Evolutionary conservation across 2,113 vertebrate species (phyloP), one percentile per base, ranked within the genome.

Genomic region (Semnornis frantzii): DNA sequence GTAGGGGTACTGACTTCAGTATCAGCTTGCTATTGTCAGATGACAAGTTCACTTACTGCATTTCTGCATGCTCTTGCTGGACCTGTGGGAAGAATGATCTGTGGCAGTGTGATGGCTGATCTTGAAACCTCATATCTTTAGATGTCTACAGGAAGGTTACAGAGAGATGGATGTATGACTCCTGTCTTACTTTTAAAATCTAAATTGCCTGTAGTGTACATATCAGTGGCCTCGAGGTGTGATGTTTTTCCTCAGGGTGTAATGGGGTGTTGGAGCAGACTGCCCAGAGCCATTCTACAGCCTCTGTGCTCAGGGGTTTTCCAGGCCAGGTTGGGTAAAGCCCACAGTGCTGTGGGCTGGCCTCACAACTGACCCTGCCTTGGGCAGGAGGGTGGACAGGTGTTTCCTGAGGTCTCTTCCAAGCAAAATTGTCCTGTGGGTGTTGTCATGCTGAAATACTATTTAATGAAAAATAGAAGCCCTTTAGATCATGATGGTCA

Each of bases 181-280:
- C 37, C 23, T 52, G 50, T 25, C 50, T 19, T 60, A 82, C 28
- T 57, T 68, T 1, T 20, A 25, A 66, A 50, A n/a, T 55, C 17
- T 12, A 15, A 10, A 34, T 66, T 48, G 10, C 13, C 12, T 6
- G 15, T 24, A 15, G 18, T 9, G 63, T 20, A 7, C 3, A 2
- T n/a, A 10, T 39, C 31, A n/a, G 25, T 6, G 1, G 33, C 71
- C 24, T 0, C 3, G 66, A 50, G 33, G 33, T 28, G 50, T 34
- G 46, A 1, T 15, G 42, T 73, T 52, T 62, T 14, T 54, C n/a
- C 42, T 44, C 0, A 0, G 19, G 25, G 6, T 57, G 37, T 13
- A 1, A 10, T 2, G 5, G 52, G 42, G 27, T 10, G 11, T 24
- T 50, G 57, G 5, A 64, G 37, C n/a, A 9, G 33, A 39, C 46